Evolutionary conservation across 1,140 invertebrate genomes (phyloP).

Genomic region (Semibalanus balanoides): DNA sequence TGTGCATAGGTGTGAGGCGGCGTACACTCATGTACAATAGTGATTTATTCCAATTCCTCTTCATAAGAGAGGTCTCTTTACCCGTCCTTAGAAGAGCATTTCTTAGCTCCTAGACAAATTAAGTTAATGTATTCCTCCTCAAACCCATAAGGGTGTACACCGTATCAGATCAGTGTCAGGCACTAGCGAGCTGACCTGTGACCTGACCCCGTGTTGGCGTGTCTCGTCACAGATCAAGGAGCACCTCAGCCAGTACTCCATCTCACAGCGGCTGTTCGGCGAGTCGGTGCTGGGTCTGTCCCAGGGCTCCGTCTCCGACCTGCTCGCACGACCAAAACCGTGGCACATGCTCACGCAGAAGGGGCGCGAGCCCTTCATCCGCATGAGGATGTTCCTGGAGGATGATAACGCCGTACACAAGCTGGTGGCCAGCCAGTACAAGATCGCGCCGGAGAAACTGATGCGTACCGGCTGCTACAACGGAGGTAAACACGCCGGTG

Average conservation of each 20-base stretch:
- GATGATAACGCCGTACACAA: constrained; percentile 95
- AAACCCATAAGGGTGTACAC: no score
- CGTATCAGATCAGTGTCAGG: no score
- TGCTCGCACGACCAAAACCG: constrained; percentile 84
- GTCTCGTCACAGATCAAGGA: constrained; percentile 69
- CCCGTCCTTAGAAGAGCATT: no score
- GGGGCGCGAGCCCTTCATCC: constrained; percentile 88
- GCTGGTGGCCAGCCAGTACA: constrained; percentile 90
- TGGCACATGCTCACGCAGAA: constrained; percentile 97
- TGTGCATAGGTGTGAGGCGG: no score
- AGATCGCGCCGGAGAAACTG: constrained; percentile 88
- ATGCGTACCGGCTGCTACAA: constrained; percentile 88
- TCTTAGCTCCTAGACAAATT: no score
- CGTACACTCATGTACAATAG: no score
- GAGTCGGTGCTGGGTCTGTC: constrained; percentile 93
- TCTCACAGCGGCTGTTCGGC: constrained; percentile 94
- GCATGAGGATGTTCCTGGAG: constrained; percentile 96
- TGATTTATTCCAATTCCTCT: no score
- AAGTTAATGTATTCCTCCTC: no score
- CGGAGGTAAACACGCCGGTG: constrained; percentile 23
- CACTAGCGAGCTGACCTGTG: no score
- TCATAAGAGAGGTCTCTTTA: no score
- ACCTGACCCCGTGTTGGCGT: not conserved
- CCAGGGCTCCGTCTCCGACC: constrained; percentile 86
- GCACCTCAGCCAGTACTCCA: constrained; percentile 93